Conservation (phyloP, 2,113 vertebrate species). For the Heloderma charlesbogerti region DNA sequence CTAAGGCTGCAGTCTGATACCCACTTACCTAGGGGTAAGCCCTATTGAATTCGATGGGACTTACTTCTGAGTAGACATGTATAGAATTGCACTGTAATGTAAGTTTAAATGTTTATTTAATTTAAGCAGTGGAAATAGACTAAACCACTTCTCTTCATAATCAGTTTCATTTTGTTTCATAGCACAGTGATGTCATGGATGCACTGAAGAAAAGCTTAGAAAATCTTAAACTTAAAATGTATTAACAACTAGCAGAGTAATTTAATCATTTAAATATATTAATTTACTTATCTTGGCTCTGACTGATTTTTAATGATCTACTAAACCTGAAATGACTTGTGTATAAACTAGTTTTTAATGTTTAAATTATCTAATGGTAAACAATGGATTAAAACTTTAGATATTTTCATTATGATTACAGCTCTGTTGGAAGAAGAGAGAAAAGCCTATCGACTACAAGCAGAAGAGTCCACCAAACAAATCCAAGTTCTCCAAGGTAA, state of each 20-base stretch:
- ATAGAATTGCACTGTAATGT: background rate
- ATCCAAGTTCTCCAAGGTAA: constrained; percentile 96
- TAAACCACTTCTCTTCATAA: background rate
- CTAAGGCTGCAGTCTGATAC: background rate
- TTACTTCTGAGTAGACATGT: background rate
- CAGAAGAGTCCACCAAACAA: constrained; percentile 94
- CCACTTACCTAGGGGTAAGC: background rate
- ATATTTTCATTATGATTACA: constrained; percentile 68
- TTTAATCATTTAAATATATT: constrained; percentile 61
- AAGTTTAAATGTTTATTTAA: background rate
- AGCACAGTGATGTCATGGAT: background rate
- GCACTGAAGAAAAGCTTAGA: background rate
- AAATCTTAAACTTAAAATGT: constrained; percentile 16
- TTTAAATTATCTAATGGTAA: constrained; percentile 35
- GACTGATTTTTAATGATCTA: constrained; percentile 52
- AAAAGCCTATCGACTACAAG: constrained; percentile 87
- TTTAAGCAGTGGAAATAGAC: background rate
- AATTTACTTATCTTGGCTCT: constrained; percentile 66
- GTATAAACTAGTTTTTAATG: constrained; percentile 49
- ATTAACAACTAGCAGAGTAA: constrained; percentile 65
- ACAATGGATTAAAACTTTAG: constrained; percentile 39
- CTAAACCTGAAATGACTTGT: constrained; percentile 33
- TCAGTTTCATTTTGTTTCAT: background rate
- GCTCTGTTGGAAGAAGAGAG: constrained; percentile 95
- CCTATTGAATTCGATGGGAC: background rate